phyloP scores from a whole-genome alignment of 2,888 invertebrate genomes.

The Osedax fenrisi region DNA sequence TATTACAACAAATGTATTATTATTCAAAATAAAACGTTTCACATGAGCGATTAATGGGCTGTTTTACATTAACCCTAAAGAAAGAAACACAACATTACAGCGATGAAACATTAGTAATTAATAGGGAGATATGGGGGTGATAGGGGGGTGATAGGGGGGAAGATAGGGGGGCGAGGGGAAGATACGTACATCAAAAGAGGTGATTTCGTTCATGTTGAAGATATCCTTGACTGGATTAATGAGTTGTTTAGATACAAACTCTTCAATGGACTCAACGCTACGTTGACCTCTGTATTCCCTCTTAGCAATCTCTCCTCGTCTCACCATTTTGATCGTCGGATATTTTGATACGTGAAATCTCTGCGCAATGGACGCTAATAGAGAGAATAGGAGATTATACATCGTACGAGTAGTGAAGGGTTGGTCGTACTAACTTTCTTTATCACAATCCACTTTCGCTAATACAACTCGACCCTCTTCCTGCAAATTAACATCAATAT shows the following conservation, averaged over 20 bases:
- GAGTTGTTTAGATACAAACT: constrained; percentile 76
- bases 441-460: constrained; percentile 93
- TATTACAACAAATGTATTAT: too few relatives aligned
- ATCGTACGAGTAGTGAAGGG: too few relatives aligned
- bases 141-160: too few relatives aligned
- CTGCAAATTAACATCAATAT: constrained; percentile 36
- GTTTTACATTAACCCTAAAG: too few relatives aligned
- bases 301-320: constrained; percentile 54
- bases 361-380: constrained; percentile 62
- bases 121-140: too few relatives aligned
- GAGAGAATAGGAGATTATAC: too few relatives aligned
- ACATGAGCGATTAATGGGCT: too few relatives aligned
- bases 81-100: too few relatives aligned
- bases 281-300: constrained; percentile 64
- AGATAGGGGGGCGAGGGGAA: too few relatives aligned
- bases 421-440: constrained; percentile 63
- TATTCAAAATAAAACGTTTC: too few relatives aligned
- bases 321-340: constrained; percentile 86
- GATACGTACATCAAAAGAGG: too few relatives aligned
- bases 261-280: constrained; percentile 78
- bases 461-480: constrained; percentile 70
- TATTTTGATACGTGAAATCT: constrained; percentile 93
- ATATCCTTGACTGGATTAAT: constrained; percentile 50
- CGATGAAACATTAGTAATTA: too few relatives aligned
- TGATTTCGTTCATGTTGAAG: constrained; percentile 27